Evolutionary conservation across 2,113 vertebrate species (phyloP).

Genomic region (Megaceryle torquata): DNA sequence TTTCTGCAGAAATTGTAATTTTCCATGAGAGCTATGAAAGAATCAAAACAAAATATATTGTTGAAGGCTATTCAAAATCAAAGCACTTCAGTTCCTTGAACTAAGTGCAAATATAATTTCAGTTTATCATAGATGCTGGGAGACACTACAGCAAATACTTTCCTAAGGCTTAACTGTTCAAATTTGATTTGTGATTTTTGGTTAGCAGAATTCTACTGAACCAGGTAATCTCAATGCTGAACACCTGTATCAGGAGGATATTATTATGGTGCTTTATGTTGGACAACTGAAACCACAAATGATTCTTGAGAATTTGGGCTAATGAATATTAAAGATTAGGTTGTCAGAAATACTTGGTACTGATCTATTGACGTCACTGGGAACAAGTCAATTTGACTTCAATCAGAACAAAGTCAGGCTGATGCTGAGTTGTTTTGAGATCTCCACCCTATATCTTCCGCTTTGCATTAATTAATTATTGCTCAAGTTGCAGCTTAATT

Average conservation of each 20-base stretch:
- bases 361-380: conserved; percentile 22
- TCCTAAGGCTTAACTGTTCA: neutral
- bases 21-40: neutral
- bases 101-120: neutral
- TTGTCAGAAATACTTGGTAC: conserved; percentile 6
- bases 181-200: neutral
- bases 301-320: neutral
- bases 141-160: neutral
- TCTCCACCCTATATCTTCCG: conserved; percentile 23
- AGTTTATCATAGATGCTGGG: neutral
- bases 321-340: neutral
- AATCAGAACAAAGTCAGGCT: conserved; percentile 26
- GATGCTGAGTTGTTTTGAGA: conserved; percentile 42
- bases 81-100: neutral
- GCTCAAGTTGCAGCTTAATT: conserved; percentile 47
- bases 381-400: conserved; percentile 44
- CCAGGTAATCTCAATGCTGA: neutral
- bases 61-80: conserved; percentile 1
- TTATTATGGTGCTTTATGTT: neutral
- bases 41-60: neutral
- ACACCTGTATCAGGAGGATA: neutral
- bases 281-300: neutral
- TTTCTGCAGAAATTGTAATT: conserved; percentile 17
- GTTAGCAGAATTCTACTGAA: neutral
- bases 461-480: conserved; percentile 52